Evolutionary conservation across 2,888 invertebrate species (phyloP), one percentile per base, ranked within the genome.

Genomic region (Mythimna vitellina): DNA sequence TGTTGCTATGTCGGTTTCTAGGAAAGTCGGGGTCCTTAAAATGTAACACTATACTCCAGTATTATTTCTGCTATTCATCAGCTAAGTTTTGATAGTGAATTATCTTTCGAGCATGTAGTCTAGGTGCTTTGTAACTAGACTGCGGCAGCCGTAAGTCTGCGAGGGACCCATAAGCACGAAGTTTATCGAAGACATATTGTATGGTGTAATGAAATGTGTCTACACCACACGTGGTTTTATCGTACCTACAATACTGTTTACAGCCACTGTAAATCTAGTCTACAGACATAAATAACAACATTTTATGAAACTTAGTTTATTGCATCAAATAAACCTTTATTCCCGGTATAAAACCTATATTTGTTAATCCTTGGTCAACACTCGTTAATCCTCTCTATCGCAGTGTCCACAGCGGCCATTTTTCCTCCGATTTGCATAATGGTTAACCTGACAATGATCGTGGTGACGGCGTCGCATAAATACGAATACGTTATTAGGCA

Each of bases 401-500:
- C 53, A 61, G 42, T 75, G 71, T 42, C 60, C 76, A 60, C 71
- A 71, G 57, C 32, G 32, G 68, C 67, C 53, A 79, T 76, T 81
- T 84, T 82, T 82, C 63, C 69, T 76, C 14, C 25, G 54, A 86
- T 86, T 84, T 74, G 72, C 85, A 85, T 86, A 85, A 64, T 65
- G n/a, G 76, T 82, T 82, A 84, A 80, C 76, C 67, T 75, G 85
- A 82, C 87, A 76, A 56, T 77, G 77, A 86, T 76, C 72, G 73
- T 58, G 73, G 77, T 82, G 80, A 82, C 85, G 73, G 69, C 65
- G 57, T 60, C 68, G 87, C 76, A 80, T 85, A 86, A 84, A 84
- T 73, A 74, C 73, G 77, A 80, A 79, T 79, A 86, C 61, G 82
- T 84, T 80, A 80, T 73, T 73, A 73, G 76, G 57, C 60, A 81